These are phyloP conservation scores for Frieseomelitta varia DNA, from an alignment of 1,140 invertebrate genomes.

Conservation along the genomic window DNA sequence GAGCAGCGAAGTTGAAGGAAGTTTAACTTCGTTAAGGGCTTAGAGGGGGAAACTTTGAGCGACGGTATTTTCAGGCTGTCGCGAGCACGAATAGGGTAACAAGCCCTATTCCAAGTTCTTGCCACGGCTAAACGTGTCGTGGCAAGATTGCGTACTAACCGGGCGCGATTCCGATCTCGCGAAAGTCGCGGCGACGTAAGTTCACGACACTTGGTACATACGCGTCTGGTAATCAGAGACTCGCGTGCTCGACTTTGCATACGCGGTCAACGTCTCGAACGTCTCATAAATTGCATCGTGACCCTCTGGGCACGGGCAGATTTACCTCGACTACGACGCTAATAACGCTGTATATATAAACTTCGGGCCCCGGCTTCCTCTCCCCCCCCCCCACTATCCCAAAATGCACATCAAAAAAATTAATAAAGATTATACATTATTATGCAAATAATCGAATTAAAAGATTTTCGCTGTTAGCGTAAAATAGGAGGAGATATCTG, in stretches of 20 bases:
- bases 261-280: constrained; percentile 17
- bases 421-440: no score
- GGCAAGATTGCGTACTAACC: constrained; percentile 2
- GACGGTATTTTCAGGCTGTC: constrained; percentile 34
- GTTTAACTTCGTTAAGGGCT: constrained; percentile 41
- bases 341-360: no score
- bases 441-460: no score
- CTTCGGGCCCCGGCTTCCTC: no score
- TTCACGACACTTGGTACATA: constrained; percentile 19
- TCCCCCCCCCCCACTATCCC: no score
- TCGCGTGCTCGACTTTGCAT: constrained; percentile 14
- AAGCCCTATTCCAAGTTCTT: constrained; percentile 26
- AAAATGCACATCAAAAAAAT: no score
- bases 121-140: constrained; percentile 13
- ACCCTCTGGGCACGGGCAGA: no score
- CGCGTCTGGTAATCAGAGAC: not conserved
- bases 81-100: constrained; percentile 35
- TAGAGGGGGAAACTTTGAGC: constrained; percentile 11
- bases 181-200: not conserved
- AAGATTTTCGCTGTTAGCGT: no score
- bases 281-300: constrained; percentile 11
- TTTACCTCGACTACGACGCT: no score
- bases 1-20: constrained; percentile 12
- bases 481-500: no score
- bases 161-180: constrained; percentile 13